Conservation (phyloP, 2,888 invertebrate species). For the Thymelicus lineola region DNA sequence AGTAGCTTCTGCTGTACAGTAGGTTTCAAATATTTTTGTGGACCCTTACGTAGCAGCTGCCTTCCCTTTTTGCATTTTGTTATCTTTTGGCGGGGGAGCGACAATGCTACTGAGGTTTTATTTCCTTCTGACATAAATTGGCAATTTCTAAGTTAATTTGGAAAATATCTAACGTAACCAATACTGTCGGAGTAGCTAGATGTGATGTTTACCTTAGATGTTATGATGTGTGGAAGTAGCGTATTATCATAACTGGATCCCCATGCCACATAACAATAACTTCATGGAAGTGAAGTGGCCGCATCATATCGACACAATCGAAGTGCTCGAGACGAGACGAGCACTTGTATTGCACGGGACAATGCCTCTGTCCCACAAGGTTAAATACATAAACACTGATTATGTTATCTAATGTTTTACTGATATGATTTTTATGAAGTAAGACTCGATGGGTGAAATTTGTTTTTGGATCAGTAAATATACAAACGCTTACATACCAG, state of each 20-base stretch:
- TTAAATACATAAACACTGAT: conserved; percentile 14
- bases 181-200: not conserved
- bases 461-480: not conserved
- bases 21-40: no score
- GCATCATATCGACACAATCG: conserved; percentile 18
- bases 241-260: conserved; percentile 9
- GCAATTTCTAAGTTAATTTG: no score
- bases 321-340: conserved; percentile 4
- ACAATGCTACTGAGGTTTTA: no score
- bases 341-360: not conserved
- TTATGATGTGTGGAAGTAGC: not conserved
- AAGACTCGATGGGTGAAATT: not conserved
- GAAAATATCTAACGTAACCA: no score
- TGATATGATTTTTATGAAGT: not conserved
- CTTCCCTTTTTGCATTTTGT: no score
- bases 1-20: no score
- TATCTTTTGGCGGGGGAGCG: no score
- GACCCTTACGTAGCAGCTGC: no score
- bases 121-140: no score
- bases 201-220: not conserved
- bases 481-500: no score
- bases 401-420: not conserved
- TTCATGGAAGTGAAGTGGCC: conserved; percentile 43
- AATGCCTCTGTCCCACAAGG: conserved; percentile 28
- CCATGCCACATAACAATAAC: conserved; percentile 40